Evolutionary conservation across 1,140 invertebrate genomes (phyloP).

Genomic region (Nephotettix cincticeps): DNA sequence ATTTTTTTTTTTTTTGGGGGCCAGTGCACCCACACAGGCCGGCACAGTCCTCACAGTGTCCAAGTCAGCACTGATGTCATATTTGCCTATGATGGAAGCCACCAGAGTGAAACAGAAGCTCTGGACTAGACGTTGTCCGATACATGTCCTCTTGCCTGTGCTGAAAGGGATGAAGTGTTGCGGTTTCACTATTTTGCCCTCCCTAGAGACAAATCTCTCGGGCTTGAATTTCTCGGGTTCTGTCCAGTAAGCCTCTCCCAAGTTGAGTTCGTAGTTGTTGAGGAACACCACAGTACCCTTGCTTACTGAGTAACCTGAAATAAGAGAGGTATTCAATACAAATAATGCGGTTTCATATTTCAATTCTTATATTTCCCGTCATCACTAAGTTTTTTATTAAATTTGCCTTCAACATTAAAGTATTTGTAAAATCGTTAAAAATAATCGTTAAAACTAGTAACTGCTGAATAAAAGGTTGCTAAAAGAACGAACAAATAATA

Average conservation of each 20-base stretch:
- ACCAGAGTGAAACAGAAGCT: conserved; percentile 71
- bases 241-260: conserved; percentile 68
- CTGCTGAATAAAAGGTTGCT: too few relatives aligned
- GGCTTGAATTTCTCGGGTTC: conserved; percentile 69
- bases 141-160: conserved; percentile 80
- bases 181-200: conserved; percentile 47
- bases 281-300: conserved; percentile 82
- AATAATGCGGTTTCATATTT: too few relatives aligned
- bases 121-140: conserved; percentile 80
- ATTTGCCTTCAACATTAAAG: too few relatives aligned
- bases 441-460: too few relatives aligned
- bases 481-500: too few relatives aligned
- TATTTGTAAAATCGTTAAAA: too few relatives aligned
- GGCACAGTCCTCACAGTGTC: background rate
- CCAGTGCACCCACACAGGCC: background rate
- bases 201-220: conserved; percentile 65
- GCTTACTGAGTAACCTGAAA: conserved; percentile 65
- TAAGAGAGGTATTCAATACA: too few relatives aligned
- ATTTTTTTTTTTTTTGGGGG: too few relatives aligned
- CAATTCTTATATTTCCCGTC: too few relatives aligned
- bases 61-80: background rate
- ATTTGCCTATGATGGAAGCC: conserved; percentile 58
- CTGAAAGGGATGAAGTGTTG: conserved; percentile 83
- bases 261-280: conserved; percentile 84
- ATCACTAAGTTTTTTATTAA: too few relatives aligned